phyloP scores from a whole-genome alignment of 2,797 vertebrate genomes.

The Fringilla coelebs region DNA sequence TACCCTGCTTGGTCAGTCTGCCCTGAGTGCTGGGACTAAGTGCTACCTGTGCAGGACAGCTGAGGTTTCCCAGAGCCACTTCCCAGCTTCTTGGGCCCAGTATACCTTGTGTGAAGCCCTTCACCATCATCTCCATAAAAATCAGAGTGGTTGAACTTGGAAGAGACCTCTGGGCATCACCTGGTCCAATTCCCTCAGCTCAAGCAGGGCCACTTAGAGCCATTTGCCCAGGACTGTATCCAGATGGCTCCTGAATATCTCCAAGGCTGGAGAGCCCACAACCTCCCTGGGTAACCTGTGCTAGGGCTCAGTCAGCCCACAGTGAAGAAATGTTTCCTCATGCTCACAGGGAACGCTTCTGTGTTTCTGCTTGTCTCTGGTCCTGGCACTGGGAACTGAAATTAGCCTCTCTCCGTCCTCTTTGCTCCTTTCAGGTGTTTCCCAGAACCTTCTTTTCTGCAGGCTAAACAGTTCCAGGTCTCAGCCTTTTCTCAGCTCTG shows the following conservation, averaged over 20 bases:
- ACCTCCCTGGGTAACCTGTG: background rate
- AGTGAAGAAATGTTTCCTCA: background rate
- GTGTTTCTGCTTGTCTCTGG: background rate
- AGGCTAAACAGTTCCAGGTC: background rate
- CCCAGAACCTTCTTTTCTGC: background rate
- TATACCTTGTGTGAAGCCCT: background rate
- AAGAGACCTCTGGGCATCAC: background rate
- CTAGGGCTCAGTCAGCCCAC: background rate
- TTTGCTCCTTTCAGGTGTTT: background rate
- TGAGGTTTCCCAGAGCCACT: background rate
- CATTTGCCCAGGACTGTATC: background rate
- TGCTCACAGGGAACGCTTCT: background rate
- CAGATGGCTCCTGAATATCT: background rate
- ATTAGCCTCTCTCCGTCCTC: background rate
- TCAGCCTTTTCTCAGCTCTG: background rate
- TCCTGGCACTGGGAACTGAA: background rate
- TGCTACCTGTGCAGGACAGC: background rate
- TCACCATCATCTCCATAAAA: background rate
- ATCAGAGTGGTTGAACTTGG: background rate
- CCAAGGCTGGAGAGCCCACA: background rate
- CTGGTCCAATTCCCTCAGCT: no score
- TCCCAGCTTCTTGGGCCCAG: background rate
- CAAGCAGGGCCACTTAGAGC: background rate
- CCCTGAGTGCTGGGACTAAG: background rate
- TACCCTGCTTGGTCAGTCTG: background rate